phyloP scores from a whole-genome alignment of 2,113 vertebrate species.

The Corydoras maculifer region DNA sequence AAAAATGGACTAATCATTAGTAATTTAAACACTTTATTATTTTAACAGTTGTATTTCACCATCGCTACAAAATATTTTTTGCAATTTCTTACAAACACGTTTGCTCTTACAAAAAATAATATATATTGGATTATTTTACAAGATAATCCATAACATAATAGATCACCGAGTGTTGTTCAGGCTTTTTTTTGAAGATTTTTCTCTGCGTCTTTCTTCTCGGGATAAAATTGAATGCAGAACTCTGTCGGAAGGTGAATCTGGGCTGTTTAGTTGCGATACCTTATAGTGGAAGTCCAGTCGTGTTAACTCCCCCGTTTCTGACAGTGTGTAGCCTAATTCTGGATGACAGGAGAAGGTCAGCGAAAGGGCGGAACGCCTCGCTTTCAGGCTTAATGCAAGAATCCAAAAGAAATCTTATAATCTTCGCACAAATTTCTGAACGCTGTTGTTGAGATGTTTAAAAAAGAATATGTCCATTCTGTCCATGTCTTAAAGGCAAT shows the following conservation, averaged over 20 bases:
- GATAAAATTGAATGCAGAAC: background rate
- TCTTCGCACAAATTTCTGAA: constrained; percentile 1
- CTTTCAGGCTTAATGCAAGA: constrained; percentile 16
- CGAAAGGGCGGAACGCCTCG: constrained; percentile 41
- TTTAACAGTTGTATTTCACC: background rate
- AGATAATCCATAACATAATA: too few species aligned
- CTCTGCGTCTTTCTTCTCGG: background rate
- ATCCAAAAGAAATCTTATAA: constrained; percentile 9
- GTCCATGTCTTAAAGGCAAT: background rate
- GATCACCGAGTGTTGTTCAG: too few species aligned
- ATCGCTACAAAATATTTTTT: background rate
- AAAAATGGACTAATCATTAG: background rate
- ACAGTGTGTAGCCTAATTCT: constrained; percentile 35
- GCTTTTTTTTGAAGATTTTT: too few species aligned
- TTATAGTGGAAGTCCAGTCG: constrained; percentile 36
- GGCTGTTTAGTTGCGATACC: constrained; percentile 30
- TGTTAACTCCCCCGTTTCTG: constrained; percentile 35
- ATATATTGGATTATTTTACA: too few species aligned
- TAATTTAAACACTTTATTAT: background rate
- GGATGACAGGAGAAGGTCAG: constrained; percentile 46
- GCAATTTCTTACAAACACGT: too few species aligned
- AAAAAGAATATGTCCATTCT: background rate
- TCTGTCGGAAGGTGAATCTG: constrained; percentile 30
- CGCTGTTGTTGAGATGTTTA: background rate
- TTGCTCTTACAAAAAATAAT: too few species aligned